Conservation (phyloP, 2,113 vertebrate species). For the Thymallus thymallus region DNA sequence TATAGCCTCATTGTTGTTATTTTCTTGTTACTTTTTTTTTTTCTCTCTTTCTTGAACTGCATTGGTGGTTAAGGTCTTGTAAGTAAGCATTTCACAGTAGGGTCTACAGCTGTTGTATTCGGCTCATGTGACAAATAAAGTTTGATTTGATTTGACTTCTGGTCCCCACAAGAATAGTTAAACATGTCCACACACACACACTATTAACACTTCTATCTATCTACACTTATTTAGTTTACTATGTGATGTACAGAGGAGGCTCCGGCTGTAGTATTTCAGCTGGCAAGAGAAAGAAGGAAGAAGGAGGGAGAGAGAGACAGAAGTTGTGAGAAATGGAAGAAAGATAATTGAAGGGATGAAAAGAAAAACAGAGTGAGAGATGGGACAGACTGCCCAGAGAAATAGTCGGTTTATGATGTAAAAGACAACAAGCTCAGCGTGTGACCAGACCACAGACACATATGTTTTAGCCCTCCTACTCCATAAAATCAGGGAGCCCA, state of each 20-base stretch:
- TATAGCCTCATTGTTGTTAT: too few relatives aligned
- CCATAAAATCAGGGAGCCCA: neutral
- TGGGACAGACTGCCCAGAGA: neutral
- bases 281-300: slow-evolving; percentile 4
- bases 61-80: too few relatives aligned
- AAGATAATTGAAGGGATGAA: neutral
- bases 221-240: neutral
- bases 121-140: too few relatives aligned
- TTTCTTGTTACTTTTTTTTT: too few relatives aligned
- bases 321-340: neutral
- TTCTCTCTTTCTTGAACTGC: too few relatives aligned
- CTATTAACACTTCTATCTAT: neutral
- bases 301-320: neutral
- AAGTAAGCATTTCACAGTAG: too few relatives aligned
- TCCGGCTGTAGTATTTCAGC: slow-evolving; percentile 10
- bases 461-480: neutral
- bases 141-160: too few relatives aligned
- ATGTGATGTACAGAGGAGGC: slow-evolving; percentile 16
- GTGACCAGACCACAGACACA: neutral
- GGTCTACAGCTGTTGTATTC: too few relatives aligned
- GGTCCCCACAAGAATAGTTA: too few relatives aligned
- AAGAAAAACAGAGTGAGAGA: neutral
- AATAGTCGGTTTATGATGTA: neutral
- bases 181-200: too few relatives aligned
- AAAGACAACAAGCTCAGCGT: neutral